These are phyloP conservation scores for Galendromus occidentalis DNA, from an alignment of 1,140 invertebrate genomes.

Conservation along the genomic window DNA sequence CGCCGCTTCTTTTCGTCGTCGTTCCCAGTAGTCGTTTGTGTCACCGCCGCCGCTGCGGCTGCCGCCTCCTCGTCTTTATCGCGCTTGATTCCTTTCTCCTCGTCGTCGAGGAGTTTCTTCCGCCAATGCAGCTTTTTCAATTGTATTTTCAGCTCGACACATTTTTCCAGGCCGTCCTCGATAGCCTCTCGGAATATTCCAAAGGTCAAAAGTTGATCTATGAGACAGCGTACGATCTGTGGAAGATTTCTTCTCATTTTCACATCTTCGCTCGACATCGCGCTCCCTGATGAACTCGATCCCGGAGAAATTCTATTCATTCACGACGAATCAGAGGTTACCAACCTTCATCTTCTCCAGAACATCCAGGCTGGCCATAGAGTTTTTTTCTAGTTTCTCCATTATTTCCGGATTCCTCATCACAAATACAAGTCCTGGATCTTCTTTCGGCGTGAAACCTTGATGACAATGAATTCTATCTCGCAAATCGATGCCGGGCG, in stretches of 20 bases:
- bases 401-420: neutral
- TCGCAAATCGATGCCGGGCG: neutral
- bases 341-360: neutral
- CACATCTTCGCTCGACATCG: no score
- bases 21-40: neutral
- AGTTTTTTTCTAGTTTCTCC: neutral
- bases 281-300: no score
- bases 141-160: neutral
- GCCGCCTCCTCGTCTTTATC: neutral
- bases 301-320: no score
- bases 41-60: neutral
- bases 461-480: slow-evolving; percentile 6
- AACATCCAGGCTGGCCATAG: neutral
- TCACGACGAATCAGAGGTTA: neutral
- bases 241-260: neutral
- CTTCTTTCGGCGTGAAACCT: slow-evolving; percentile 5
- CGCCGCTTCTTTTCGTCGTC: neutral
- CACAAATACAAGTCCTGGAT: neutral
- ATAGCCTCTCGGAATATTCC: neutral
- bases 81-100: slow-evolving; percentile 2
- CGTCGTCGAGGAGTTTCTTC: neutral
- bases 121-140: neutral
- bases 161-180: neutral
- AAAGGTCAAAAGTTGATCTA: neutral
- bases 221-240: neutral